Base-by-base conservation (phyloP, 1,140 invertebrate genomes). In the Euwallacea fornicatus region DNA sequence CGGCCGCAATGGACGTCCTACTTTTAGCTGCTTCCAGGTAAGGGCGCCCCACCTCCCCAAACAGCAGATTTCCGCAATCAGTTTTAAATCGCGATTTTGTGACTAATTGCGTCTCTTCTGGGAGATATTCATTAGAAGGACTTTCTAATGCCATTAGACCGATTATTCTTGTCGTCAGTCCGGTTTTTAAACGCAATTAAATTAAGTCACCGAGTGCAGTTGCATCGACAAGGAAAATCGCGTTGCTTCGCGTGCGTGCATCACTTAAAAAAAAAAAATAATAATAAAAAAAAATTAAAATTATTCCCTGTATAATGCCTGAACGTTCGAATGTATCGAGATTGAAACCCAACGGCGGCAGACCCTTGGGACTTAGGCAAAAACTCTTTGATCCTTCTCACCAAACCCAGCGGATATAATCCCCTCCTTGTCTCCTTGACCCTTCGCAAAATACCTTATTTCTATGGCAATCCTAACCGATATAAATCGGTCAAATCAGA, bases 11-110 rank as follows among this genome's bases (percentile, higher is more conserved):
- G 59, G 59, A 61, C 59, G 59, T 61, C 8, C 10, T 61, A 42
- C 59, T 61, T 11, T n/a, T 61, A n/a, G 21, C 59, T 41, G 59
- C 59, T 61, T 61, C 10, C n/a, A 42, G 59, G 59, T 61, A 61
- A 61, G 59, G 11, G 11, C 11, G 9, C 11, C 10, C 7, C 42
- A 8, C 7, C 59, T 58, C 10, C 55, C 13, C 55, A 15, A 15
- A n/a, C 8, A 6, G 8, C 9, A 58, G 6, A 58, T 58, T 58
- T 13, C n/a, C 21, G 21, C 21, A n/a, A 53, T 7, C 55, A 15
- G 55, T 58, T 15, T 9, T 58, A 58, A 58, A 13, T 58, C 21
- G 6, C 55, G 9, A 58, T 58, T 58, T 58, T 16, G 21, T 58
- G 55, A 33, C 16, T 13, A 58, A 58, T 58, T 58, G 55, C 55